Percentiles rank a stretch among this genome's conserved stretches.
Conservation (phyloP, 2,888 invertebrate genomes). For the Incurvaria masculella region DNA sequence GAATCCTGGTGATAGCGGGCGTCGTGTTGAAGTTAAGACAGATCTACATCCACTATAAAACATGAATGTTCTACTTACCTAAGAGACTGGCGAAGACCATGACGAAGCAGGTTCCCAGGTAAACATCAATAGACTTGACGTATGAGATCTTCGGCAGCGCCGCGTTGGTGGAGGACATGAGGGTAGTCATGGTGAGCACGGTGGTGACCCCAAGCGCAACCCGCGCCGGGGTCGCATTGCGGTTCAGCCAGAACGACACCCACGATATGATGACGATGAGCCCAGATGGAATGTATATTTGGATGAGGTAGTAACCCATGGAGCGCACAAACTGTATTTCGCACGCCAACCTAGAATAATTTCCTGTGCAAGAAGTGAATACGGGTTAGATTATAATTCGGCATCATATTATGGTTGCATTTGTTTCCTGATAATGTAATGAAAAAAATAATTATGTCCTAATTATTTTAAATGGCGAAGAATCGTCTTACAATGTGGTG, state of each 20-base stretch:
- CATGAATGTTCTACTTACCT: too few relatives aligned
- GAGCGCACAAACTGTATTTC: conserved; percentile 96
- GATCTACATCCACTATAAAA: too few relatives aligned
- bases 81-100: conserved; percentile 98
- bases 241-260: conserved; percentile 96
- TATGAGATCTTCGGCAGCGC: conserved; percentile 97
- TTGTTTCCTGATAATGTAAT: too few relatives aligned
- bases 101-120: conserved; percentile 96
- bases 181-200: conserved; percentile 96
- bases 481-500: too few relatives aligned
- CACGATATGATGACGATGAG: conserved; percentile 96
- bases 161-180: conserved; percentile 95
- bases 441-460: too few relatives aligned
- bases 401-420: too few relatives aligned
- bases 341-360: conserved; percentile 94
- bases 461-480: too few relatives aligned
- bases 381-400: too few relatives aligned
- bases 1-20: too few relatives aligned
- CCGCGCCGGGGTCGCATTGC: conserved; percentile 92
- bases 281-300: conserved; percentile 97
- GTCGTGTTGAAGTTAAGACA: too few relatives aligned
- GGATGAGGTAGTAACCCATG: conserved; percentile 98
- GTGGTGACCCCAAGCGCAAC: conserved; percentile 93
- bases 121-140: conserved; percentile 97
- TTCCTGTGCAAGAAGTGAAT: conserved; percentile 69